Evolutionary conservation across 2,797 vertebrate genomes (phyloP), one percentile per base, ranked within the genome.

Genomic region (Tenualosa thibaudeaui): DNA sequence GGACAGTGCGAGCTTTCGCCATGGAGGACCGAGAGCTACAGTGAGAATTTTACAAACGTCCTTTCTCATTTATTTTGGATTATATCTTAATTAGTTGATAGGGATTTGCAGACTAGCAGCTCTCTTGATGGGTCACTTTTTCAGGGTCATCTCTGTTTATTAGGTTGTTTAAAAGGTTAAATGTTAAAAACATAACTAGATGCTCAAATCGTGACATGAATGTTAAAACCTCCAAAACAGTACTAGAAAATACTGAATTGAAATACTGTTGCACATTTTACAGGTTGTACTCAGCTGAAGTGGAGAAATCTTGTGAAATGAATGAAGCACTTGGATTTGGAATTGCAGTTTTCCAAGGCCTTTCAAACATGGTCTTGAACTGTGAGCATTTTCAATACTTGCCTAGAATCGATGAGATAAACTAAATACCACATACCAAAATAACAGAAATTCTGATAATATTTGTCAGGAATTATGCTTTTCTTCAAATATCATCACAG

Each of bases 1-100:
- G 98, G 31, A 99, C 98, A 0, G 98, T 99, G 89, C 96, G 97
- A 51, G 97, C 98, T 82, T 99, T 99, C 12, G 97, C 98, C 81
- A 99, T 99, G 98, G 98, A 99, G 90, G 94, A 95, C 17, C 89
- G 93, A 85, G 97, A 98, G 87, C 94, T 96, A 0, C 93, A 95
- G 98, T 99, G 89, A 94, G 97, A 8, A 82, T 46, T 84, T 43
- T 49, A 65, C 81, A 78, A n/a, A 54, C 15, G 7, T 53, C 24
- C 12, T n/a, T 17, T 71, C 3, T 31, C 37, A 7, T 37, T 75
- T 1, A 75, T 26, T 37, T 75, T 37, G 12, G 31, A 13, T 40
- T 65, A 65, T 26, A n/a, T 65, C 24, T 40, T 75, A 19, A 75
- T 75, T 40, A 40, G 37, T 13, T 37, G 31, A 75, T 40, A 43